Evolutionary conservation across 2,888 invertebrate species (phyloP), one percentile per base, ranked within the genome.

Genomic region (Nematopogon swammerdamellus): DNA sequence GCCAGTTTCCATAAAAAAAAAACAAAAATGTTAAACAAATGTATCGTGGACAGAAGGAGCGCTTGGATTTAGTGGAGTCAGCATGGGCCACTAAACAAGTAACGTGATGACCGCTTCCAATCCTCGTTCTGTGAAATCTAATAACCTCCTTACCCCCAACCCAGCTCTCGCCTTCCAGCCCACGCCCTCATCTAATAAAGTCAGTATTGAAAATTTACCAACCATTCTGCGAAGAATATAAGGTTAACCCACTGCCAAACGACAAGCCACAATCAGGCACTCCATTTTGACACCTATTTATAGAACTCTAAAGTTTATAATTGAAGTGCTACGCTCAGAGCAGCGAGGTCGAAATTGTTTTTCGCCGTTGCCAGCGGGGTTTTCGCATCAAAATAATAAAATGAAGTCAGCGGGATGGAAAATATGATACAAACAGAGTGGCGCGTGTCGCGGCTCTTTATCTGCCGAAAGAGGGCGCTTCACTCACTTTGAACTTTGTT

Each of bases 161-260:
- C 25, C 4, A 25, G 8, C 36, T 36, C 61, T 65, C 70, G 67
- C 72, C 72, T 70, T 67, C 63, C 66, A 67, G 70, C 72, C 66
- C 64, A 65, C 61, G 63, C 67, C 59, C 69, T 52, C 72, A 72
- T 66, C 55, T 81, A 75, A 80, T 80, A 80, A 79, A 80, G 79
- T 72, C 73, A 69, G 73, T 77, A 81, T 80, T 80, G 80, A 80
- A 80, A 80, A 80, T 80, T 80, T 80, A 77, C 75, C 75, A 75
- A 72, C 74, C 74, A 76, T 80, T 80, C 77, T 77, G 70, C 66
- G 64, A 63, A 65, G 70, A 70, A 72, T 76, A 79, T 74, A 72
- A 76, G 72, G 76, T 76, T 79, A 76, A 68, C 60, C 62, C 59
- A 57, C 63, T 62, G n/a, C 64, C 64, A 65, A 67, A 67, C 66